Evolutionary conservation across 2,113 vertebrate genomes (phyloP).

Genomic region (Sceloporus tristichus): DNA sequence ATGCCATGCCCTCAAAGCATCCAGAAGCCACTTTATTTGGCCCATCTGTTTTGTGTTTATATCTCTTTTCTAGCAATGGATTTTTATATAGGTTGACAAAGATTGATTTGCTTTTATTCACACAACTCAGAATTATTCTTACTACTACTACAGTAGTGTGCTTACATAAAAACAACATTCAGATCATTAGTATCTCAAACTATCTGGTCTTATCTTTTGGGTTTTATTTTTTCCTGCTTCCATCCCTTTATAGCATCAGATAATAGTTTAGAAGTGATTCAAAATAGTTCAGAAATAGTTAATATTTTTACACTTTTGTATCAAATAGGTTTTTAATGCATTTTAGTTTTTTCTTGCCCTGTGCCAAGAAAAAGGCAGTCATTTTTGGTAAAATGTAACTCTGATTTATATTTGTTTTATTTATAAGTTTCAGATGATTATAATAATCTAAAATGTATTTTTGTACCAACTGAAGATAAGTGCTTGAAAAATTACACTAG

Average conservation of each 20-base stretch:
- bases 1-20: too few species aligned
- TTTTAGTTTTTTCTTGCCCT: too few species aligned
- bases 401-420: neutral
- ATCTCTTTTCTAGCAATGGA: neutral
- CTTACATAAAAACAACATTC: too few species aligned
- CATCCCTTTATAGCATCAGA: too few species aligned
- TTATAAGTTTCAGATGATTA: neutral
- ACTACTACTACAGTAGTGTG: too few species aligned
- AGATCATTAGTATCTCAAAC: neutral
- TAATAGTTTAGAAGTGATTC: neutral
- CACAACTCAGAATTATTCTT: too few species aligned
- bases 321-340: too few species aligned
- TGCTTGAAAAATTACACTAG: neutral
- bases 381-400: conserved; percentile 1
- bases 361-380: too few species aligned
- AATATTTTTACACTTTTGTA: too few species aligned
- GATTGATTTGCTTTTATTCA: neutral
- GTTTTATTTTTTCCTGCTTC: neutral
- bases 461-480: neutral
- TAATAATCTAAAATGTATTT: neutral
- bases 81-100: neutral
- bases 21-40: too few species aligned
- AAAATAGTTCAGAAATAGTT: too few species aligned
- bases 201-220: too few species aligned
- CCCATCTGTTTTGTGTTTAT: neutral